A percentile compares a stretch with the other conserved stretches of the same genome.
These are phyloP conservation scores for Orchesella flavescens DNA, from an alignment of 2,888 invertebrate genomes.

Conservation along the genomic window DNA sequence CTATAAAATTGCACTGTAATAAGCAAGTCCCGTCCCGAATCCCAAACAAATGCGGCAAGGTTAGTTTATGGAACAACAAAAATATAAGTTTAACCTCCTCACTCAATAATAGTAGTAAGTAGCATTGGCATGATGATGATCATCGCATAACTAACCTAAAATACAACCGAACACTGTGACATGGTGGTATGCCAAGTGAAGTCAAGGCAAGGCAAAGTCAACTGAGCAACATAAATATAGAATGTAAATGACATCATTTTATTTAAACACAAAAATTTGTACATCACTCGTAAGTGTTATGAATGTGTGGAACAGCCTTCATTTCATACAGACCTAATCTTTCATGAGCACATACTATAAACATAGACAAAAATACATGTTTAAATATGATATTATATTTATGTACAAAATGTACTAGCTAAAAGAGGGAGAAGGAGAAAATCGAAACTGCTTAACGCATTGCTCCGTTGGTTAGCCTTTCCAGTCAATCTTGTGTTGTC, in stretches of 20 bases:
- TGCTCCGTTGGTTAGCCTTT: slow-evolving; percentile 34
- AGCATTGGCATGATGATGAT: no score
- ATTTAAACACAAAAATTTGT: not conserved
- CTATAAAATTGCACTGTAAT: not conserved
- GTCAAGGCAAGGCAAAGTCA: slow-evolving; percentile 55
- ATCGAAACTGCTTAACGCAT: slow-evolving; percentile 5
- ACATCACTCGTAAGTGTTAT: not conserved
- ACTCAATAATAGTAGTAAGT: no score
- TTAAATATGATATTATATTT: no score
- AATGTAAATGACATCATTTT: slow-evolving; percentile 34
- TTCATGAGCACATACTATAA: not conserved
- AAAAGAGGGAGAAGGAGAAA: not conserved
- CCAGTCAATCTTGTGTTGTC: slow-evolving; percentile 52
- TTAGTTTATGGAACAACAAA: slow-evolving; percentile 41
- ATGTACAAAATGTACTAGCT: not conserved
- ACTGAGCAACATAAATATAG: slow-evolving; percentile 17
- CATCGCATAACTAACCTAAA: slow-evolving; percentile 43
- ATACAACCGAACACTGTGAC: not conserved
- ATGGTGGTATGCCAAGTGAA: slow-evolving; percentile 53
- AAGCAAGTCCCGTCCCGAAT: not conserved
- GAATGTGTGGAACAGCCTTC: slow-evolving; percentile 1
- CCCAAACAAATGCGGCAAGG: slow-evolving; percentile 10
- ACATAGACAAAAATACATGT: not conserved
- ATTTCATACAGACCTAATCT: not conserved
- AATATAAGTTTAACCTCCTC: slow-evolving; percentile 33